phyloP scores from a whole-genome alignment of 2,888 invertebrate genomes.

The Enchytraeus crypticus region DNA sequence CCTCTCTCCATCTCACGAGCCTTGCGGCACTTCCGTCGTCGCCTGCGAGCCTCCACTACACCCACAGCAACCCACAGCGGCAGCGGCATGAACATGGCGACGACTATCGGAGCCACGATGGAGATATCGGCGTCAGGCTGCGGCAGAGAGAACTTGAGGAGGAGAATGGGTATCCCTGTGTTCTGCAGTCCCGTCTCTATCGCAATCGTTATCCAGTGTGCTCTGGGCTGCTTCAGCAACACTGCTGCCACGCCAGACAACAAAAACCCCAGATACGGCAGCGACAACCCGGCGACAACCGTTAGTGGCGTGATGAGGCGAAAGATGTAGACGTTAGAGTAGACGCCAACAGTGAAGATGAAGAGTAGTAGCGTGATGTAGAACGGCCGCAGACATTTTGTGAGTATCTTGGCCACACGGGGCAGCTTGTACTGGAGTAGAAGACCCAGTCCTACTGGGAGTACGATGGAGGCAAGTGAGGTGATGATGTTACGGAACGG shows the following conservation, averaged over 20 bases:
- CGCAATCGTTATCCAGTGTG: slow-evolving; percentile 61
- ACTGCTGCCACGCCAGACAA: slow-evolving; percentile 34
- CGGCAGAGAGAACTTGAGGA: slow-evolving; percentile 68
- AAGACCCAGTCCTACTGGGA: slow-evolving; percentile 51
- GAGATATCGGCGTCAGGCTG: slow-evolving; percentile 82
- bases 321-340: slow-evolving; percentile 79
- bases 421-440: slow-evolving; percentile 40
- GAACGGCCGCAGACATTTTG: slow-evolving; percentile 47
- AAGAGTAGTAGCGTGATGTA: slow-evolving; percentile 49
- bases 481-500: slow-evolving; percentile 49
- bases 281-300: slow-evolving; percentile 31
- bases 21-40: too few species aligned
- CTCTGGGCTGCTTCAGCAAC: slow-evolving; percentile 33
- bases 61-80: slow-evolving; percentile 22
- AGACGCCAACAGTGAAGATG: slow-evolving; percentile 49
- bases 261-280: slow-evolving; percentile 43
- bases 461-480: slow-evolving; percentile 48
- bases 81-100: slow-evolving; percentile 26
- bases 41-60: slow-evolving; percentile 12
- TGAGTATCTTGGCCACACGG: slow-evolving; percentile 39
- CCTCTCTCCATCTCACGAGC: too few species aligned
- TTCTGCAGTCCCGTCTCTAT: slow-evolving; percentile 80
- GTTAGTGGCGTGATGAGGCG: slow-evolving; percentile 61
- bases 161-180: slow-evolving; percentile 81
- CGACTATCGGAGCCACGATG: slow-evolving; percentile 51